Evolutionary conservation across 2,888 invertebrate species (phyloP).

Genomic region (Shargacucullia verbasci): DNA sequence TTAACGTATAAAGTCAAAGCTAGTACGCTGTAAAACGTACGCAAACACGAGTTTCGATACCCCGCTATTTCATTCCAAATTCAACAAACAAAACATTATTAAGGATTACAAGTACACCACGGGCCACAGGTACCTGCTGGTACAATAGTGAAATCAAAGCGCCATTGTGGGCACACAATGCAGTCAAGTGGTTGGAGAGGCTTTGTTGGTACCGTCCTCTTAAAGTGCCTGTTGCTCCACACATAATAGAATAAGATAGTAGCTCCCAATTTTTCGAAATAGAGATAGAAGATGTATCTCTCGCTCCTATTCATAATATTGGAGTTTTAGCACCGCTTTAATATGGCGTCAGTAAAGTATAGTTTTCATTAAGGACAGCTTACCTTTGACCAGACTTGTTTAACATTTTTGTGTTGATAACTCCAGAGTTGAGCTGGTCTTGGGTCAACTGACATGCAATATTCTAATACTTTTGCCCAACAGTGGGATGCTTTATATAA

Average conservation of each 20-base stretch:
- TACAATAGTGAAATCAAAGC: constrained; percentile 60
- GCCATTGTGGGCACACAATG: constrained; percentile 54
- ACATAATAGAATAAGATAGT: constrained; percentile 28
- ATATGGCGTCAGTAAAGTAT: too few species aligned
- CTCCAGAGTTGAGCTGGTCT: too few species aligned
- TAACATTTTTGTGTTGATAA: too few species aligned
- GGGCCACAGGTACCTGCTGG: constrained; percentile 46
- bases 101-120: constrained; percentile 50
- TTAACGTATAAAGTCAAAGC: not conserved
- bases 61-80: constrained; percentile 41
- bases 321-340: not conserved
- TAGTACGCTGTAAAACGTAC: not conserved
- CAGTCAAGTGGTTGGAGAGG: constrained; percentile 55
- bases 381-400: too few species aligned
- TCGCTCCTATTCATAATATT: not conserved
- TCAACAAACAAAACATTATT: constrained; percentile 53
- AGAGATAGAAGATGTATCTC: not conserved
- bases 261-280: constrained; percentile 25
- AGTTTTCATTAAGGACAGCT: too few species aligned
- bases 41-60: constrained; percentile 34
- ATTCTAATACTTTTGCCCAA: too few species aligned
- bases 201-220: constrained; percentile 47
- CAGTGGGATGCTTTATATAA: too few species aligned
- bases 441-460: too few species aligned
- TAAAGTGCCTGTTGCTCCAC: constrained; percentile 30